Base-by-base conservation (phyloP, 2,888 invertebrate genomes). In the Anodontia alba region DNA sequence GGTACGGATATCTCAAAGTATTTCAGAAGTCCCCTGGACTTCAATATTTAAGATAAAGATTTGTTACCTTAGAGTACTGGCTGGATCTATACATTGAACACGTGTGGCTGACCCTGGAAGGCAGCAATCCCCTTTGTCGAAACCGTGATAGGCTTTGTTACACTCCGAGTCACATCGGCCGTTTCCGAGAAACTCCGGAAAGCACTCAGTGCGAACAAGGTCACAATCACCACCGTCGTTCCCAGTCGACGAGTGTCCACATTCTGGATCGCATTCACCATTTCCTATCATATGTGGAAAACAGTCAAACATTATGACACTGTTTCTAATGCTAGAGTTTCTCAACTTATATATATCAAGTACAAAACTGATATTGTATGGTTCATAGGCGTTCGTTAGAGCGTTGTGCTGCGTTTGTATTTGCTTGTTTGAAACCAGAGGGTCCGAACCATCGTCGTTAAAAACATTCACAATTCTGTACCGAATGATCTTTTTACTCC, bases 191-290 rank as follows among this genome's bases (percentile, higher is more conserved):
- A 86, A 82, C 51, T 42, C 73, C 0, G 62, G 43, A 17, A 82
- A 75, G 46, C 93, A 92, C 42, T 82, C 83, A 36, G 87, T 76
- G n/a, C 49, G 74, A 8, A 86, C 81, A 15, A 72, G 77, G 46
- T 93, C 92, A 81, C 94, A 94, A 80, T 94, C 94, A 0, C 94
- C 94, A 0, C 93, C 94, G 76, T 94, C 94, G 80, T 92, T 88
- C 57, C 92, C 93, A 46, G 93, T 93, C 38, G 84, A 81, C 3
- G 86, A 79, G 76, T 91, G 91, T 26, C 88, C 83, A 75, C 94
- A 94, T 66, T 91, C 90, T 10, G 75, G 77, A 73, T 93, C 87
- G 80, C 94, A 94, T 31, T 85, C 74, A 7, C 88, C 89, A 76
- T 93, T 85, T 7, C 93, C 94, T 20, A 93, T 87, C 43, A 88